These are phyloP conservation scores for Psammodynastes pulverulentus DNA, from an alignment of 2,113 vertebrate species.

Conservation along the genomic window DNA sequence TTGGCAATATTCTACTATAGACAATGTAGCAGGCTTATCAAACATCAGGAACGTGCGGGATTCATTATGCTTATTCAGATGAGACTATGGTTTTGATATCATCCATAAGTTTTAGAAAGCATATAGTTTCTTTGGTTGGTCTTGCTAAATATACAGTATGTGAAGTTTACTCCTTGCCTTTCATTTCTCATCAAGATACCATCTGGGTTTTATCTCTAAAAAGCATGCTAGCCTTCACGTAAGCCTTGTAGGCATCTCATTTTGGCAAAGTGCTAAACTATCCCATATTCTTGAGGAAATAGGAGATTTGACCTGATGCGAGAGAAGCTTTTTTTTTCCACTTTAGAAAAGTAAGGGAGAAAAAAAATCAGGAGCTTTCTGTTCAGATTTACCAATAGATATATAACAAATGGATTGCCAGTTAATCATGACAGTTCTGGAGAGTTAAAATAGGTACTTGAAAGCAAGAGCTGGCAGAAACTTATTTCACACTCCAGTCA, in stretches of 20 bases:
- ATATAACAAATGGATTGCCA: constrained; percentile 26
- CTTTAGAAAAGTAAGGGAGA: constrained; percentile 9
- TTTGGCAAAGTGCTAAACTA: neutral
- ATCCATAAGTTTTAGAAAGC: neutral
- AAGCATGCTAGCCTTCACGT: neutral
- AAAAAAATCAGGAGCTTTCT: neutral
- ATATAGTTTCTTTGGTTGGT: neutral
- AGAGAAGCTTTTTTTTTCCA: constrained; percentile 13
- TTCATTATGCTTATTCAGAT: neutral
- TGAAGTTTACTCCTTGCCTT: neutral
- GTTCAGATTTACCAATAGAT: neutral
- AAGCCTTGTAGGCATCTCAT: neutral
- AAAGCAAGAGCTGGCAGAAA: constrained; percentile 1
- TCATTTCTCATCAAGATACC: neutral
- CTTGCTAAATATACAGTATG: neutral
- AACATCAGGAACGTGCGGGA: neutral
- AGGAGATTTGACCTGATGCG: accelerated
- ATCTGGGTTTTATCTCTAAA: neutral
- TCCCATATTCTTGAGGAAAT: neutral
- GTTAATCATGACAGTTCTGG: constrained; percentile 27
- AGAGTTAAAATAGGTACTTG: constrained; percentile 33
- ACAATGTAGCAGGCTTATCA: neutral
- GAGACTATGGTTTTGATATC: neutral
- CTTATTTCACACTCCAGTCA: constrained; percentile 51
- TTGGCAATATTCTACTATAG: neutral